Evolutionary conservation across 2,888 invertebrate genomes (phyloP).

Genomic region (Limenitis arthemis): DNA sequence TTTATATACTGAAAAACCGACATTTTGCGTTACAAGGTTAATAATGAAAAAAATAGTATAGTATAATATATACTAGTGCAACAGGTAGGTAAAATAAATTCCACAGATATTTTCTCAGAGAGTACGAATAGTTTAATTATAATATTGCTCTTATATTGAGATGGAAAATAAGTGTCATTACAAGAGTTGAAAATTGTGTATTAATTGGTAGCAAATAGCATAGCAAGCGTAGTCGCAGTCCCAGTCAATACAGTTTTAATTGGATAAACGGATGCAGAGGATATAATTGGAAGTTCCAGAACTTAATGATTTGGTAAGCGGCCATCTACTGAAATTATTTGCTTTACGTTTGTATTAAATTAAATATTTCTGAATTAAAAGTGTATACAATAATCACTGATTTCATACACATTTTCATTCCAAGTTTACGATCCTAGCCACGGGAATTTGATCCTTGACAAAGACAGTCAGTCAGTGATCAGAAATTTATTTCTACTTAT

Average conservation of each 20-base stretch:
- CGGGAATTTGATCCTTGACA: too few species aligned
- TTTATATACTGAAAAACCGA: too few species aligned
- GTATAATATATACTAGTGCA: too few species aligned
- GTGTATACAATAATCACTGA: background rate
- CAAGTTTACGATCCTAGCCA: too few species aligned
- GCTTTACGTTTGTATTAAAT: conserved; percentile 18
- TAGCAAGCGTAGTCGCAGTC: conserved; percentile 7
- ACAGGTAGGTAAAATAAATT: background rate
- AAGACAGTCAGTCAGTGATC: too few species aligned
- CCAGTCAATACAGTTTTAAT: conserved; percentile 24
- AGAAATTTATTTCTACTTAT: too few species aligned
- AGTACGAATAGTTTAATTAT: background rate
- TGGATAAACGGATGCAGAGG: conserved; percentile 25
- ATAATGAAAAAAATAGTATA: too few species aligned
- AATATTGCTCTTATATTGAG: conserved; percentile 11
- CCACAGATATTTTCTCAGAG: background rate
- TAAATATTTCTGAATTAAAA: conserved; percentile 11
- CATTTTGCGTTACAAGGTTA: too few species aligned
- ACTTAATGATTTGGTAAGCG: conserved; percentile 22
- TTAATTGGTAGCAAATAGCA: conserved; percentile 26
- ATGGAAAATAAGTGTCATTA: conserved; percentile 16
- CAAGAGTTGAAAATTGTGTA: conserved; percentile 17
- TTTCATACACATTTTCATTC: too few species aligned
- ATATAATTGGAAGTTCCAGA: conserved; percentile 23
- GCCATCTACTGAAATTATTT: conserved; percentile 21